Conservation (phyloP, 1,140 invertebrate genomes). For the Zaprionus africanus region DNA sequence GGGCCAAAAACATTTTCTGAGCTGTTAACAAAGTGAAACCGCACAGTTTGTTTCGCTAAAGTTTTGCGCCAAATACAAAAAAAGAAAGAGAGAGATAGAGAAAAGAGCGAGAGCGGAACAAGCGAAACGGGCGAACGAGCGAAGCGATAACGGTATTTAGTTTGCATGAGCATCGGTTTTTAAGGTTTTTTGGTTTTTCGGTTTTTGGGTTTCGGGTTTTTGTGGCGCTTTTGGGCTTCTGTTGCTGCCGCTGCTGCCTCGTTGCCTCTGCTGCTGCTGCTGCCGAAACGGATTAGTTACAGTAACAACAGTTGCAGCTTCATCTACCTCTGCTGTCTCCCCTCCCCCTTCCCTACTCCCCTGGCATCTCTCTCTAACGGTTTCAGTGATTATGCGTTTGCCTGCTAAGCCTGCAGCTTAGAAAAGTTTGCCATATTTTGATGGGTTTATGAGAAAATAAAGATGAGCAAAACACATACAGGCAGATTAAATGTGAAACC, state of each 20-base stretch:
- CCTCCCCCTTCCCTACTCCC: neutral
- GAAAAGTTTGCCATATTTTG: constrained; percentile 50
- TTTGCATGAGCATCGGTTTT: constrained; percentile 74
- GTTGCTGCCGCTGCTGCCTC: neutral
- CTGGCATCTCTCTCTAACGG: neutral
- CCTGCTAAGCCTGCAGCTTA: constrained; percentile 51
- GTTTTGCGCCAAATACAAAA: constrained; percentile 45
- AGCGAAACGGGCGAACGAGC: constrained; percentile 14
- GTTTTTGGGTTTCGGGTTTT: constrained; percentile 55
- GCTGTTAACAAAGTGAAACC: constrained; percentile 83
- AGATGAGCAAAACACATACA: constrained; percentile 13
- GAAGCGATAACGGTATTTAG: constrained; percentile 79
- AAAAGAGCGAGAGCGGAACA: neutral
- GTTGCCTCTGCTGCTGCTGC: constrained; percentile 24
- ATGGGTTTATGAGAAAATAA: constrained; percentile 31
- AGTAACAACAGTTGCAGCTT: constrained; percentile 22
- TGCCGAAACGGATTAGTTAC: constrained; percentile 46
- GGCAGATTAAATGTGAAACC: constrained; percentile 15
- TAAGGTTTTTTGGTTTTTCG: constrained; percentile 58
- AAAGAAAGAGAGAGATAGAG: neutral
- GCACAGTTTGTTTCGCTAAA: constrained; percentile 79
- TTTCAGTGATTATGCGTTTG: constrained; percentile 47
- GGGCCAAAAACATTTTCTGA: constrained; percentile 73
- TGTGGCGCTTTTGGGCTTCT: constrained; percentile 41
- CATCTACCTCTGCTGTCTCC: neutral